These are phyloP conservation scores for Aricia agestis DNA, from an alignment of 1,140 invertebrate genomes.

Conservation along the genomic window DNA sequence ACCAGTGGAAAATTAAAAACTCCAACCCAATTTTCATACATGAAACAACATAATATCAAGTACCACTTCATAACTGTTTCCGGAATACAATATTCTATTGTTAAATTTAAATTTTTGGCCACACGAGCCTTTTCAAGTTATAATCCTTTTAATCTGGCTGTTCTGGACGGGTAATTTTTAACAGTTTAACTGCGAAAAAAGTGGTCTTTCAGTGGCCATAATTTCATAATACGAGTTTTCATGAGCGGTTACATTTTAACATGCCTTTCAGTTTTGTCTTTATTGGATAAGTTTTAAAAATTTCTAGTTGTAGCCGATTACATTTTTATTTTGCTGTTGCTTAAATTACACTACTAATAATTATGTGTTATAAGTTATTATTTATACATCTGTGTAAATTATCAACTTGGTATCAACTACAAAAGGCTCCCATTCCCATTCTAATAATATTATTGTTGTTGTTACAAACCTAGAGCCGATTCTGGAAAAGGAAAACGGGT, in stretches of 20 bases:
- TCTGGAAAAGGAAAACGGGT: no score
- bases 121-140: slow-evolving; percentile 21
- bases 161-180: slow-evolving; percentile 18
- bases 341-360: no score
- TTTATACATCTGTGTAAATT: no score
- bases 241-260: background rate
- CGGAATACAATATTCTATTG: slow-evolving; percentile 19
- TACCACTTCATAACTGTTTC: background rate
- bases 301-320: background rate
- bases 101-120: slow-evolving; percentile 21
- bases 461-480: no score
- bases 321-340: no score
- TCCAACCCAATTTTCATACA: background rate
- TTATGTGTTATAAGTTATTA: no score
- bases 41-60: background rate
- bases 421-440: no score
- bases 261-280: background rate
- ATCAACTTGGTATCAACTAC: no score
- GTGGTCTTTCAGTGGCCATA: background rate
- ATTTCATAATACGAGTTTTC: background rate
- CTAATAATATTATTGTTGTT: no score
- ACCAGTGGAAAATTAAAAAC: background rate
- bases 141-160: slow-evolving; percentile 19
- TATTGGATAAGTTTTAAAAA: background rate
- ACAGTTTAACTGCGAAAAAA: slow-evolving; percentile 14